Conservation (phyloP, 2,113 vertebrate species). For the Camelus dromedarius region DNA sequence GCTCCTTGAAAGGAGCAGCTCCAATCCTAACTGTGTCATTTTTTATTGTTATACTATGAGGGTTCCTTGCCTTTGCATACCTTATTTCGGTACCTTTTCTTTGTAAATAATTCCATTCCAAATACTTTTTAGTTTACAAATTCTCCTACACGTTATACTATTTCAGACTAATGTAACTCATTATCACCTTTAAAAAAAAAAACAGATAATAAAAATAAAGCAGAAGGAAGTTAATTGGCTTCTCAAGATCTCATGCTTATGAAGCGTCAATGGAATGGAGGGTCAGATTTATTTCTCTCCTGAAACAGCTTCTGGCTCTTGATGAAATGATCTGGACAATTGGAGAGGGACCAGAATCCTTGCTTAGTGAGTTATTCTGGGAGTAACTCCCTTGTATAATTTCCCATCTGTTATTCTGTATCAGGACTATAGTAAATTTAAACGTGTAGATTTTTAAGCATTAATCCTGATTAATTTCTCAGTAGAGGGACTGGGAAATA, state of each 20-base stretch:
- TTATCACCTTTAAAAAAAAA: background rate
- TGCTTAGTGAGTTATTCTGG: background rate
- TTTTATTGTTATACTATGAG: background rate
- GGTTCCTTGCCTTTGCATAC: background rate
- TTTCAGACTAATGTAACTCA: background rate
- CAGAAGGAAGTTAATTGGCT: background rate
- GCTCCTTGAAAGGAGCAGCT: background rate
- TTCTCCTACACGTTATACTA: background rate
- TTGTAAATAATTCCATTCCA: background rate
- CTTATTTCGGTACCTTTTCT: background rate
- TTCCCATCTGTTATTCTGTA: slow-evolving; percentile 2
- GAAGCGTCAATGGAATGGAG: background rate
- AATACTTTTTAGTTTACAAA: background rate
- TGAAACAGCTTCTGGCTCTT: background rate
- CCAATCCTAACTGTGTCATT: background rate
- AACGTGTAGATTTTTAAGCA: background rate
- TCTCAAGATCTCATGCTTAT: background rate
- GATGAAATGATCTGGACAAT: background rate
- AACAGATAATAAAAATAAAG: background rate
- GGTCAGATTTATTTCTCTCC: background rate
- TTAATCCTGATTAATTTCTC: slow-evolving; percentile 37
- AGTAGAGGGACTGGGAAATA: background rate
- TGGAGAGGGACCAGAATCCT: background rate
- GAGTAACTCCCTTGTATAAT: background rate
- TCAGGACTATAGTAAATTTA: background rate